A percentile compares a stretch with the other conserved stretches of the same genome.
These are phyloP conservation scores for Brachionus manjavacas DNA, from an alignment of 1,140 invertebrate species.

Conservation along the genomic window DNA sequence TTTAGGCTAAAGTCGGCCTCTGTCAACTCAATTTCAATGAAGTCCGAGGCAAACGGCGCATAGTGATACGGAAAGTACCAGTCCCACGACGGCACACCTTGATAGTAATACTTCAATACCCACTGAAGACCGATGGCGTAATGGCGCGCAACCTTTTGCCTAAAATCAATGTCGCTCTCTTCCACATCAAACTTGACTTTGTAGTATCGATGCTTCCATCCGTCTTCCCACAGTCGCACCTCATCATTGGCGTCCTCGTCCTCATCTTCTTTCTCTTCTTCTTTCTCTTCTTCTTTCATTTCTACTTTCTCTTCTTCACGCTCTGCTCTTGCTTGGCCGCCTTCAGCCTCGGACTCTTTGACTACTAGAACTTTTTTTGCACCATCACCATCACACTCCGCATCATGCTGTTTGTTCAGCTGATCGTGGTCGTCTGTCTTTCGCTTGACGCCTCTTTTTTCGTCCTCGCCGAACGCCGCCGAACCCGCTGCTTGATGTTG, in stretches of 20 bases:
- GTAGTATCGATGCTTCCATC: slow-evolving; percentile 95
- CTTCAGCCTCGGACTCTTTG: neutral
- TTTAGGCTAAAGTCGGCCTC: slow-evolving; percentile 79
- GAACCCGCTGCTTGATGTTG: too few species aligned
- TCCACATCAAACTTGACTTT: slow-evolving; percentile 89
- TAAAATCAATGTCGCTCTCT: slow-evolving; percentile 74
- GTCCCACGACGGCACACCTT: slow-evolving; percentile 96
- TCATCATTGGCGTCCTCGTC: slow-evolving; percentile 77
- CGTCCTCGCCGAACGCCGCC: slow-evolving; percentile 14
- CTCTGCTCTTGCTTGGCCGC: too few species aligned
- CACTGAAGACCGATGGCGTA: slow-evolving; percentile 94
- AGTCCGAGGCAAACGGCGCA: slow-evolving; percentile 99
- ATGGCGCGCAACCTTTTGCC: slow-evolving; percentile 78
- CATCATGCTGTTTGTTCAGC: too few species aligned
- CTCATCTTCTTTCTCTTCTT: slow-evolving; percentile 56
- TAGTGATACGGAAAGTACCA: slow-evolving; percentile 99
- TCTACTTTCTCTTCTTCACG: too few species aligned
- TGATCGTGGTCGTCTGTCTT: neutral
- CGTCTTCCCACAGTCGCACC: slow-evolving; percentile 91
- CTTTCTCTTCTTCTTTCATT: too few species aligned
- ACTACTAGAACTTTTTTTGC: neutral
- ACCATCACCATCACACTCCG: too few species aligned
- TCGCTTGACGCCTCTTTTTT: neutral
- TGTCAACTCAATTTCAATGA: slow-evolving; percentile 73
- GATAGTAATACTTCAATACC: slow-evolving; percentile 97